Evolutionary conservation across 2,888 invertebrate species (phyloP).

Genomic region (Salpingus planirostris): DNA sequence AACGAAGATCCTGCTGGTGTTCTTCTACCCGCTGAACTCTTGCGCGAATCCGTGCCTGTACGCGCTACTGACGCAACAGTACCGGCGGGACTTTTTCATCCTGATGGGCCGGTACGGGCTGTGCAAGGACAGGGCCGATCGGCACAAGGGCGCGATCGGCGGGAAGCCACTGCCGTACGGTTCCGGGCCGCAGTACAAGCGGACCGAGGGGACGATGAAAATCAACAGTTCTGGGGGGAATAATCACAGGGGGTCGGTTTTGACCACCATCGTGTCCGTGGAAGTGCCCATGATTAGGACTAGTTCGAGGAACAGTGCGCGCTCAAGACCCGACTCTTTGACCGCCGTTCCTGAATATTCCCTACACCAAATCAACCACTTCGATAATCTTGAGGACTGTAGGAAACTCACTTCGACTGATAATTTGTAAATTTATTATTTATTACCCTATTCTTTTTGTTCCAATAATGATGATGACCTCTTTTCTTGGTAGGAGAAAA

Average conservation of each 20-base stretch:
- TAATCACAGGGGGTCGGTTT: slow-evolving; percentile 33
- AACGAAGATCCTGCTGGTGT: slow-evolving; percentile 51
- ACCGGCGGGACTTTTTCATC: slow-evolving; percentile 49
- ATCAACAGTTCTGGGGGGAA: slow-evolving; percentile 26
- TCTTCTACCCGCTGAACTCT: slow-evolving; percentile 61
- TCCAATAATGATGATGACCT: no score
- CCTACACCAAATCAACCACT: slow-evolving; percentile 23
- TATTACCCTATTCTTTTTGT: no score
- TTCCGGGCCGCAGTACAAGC: slow-evolving; percentile 33
- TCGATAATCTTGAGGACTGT: slow-evolving; percentile 25
- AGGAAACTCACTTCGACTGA: slow-evolving; percentile 26
- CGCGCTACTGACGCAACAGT: slow-evolving; percentile 57
- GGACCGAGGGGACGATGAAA: slow-evolving; percentile 22
- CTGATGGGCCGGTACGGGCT: slow-evolving; percentile 45
- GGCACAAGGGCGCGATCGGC: slow-evolving; percentile 42
- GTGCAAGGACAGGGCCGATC: slow-evolving; percentile 40
- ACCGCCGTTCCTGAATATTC: slow-evolving; percentile 30
- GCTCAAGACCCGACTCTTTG: slow-evolving; percentile 26
- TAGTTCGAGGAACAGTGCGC: slow-evolving; percentile 27
- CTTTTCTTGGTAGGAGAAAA: no score
- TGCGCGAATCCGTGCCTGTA: slow-evolving; percentile 63
- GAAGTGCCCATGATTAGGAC: slow-evolving; percentile 34
- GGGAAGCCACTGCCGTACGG: slow-evolving; percentile 38
- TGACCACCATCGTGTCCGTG: slow-evolving; percentile 39
- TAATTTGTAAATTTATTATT: slow-evolving; percentile 28